A percentile compares a stretch with the other conserved stretches of the same genome.
phyloP scores from a whole-genome alignment of 1,140 invertebrate genomes.

The Listronotus bonariensis region DNA sequence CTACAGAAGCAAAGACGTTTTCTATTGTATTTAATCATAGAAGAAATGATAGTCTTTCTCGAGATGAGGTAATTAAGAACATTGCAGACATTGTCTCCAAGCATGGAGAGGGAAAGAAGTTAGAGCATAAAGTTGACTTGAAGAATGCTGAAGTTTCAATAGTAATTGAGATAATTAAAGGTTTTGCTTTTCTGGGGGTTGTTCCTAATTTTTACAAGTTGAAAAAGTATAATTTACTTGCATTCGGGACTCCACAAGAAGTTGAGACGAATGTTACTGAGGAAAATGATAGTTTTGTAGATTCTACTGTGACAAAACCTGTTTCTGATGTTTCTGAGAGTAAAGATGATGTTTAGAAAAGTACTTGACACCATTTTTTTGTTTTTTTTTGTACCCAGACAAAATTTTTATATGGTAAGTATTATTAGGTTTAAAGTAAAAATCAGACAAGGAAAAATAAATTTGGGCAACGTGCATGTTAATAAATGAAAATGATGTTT shows the following conservation, averaged over 20 bases:
- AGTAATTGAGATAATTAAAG: conserved; percentile 77
- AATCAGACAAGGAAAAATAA: no score
- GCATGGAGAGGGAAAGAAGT: conserved; percentile 59
- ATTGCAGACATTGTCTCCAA: conserved; percentile 70
- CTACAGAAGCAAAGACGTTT: conserved; percentile 72
- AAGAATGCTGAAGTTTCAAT: conserved; percentile 76
- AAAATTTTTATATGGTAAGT: no score
- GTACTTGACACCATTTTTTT: no score
- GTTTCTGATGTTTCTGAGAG: no score
- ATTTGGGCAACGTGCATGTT: no score
- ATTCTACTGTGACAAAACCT: no score
- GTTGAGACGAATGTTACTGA: not conserved
- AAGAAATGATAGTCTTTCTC: conserved; percentile 74
- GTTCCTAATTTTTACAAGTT: conserved; percentile 68
- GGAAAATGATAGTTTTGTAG: no score
- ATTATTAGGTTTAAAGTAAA: no score
- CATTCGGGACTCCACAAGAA: conserved; percentile 14
- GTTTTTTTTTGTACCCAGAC: no score
- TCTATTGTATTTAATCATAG: conserved; percentile 80
- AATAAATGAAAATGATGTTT: no score
- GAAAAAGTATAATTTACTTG: conserved; percentile 72
- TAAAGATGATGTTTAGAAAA: no score
- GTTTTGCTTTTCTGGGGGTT: conserved; percentile 67
- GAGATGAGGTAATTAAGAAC: conserved; percentile 71
- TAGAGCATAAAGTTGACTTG: conserved; percentile 76